Evolutionary conservation across 1,140 invertebrate species (phyloP).

Genomic region (Apis cerana): DNA sequence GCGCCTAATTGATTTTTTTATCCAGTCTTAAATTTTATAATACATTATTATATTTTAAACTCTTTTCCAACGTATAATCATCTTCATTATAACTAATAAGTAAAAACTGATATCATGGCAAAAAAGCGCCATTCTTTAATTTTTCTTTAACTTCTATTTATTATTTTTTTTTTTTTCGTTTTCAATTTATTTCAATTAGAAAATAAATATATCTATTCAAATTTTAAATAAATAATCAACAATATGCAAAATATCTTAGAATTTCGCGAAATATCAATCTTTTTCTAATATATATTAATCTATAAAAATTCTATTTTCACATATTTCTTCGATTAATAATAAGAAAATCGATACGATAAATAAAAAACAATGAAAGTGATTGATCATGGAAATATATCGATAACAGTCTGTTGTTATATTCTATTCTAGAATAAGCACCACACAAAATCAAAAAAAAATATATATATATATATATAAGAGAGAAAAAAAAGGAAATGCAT

Average conservation of each 20-base stretch:
- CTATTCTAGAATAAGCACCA: conserved; percentile 9
- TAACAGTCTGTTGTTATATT: conserved; percentile 22
- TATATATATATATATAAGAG: neutral
- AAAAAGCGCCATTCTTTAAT: neutral
- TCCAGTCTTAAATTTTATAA: conserved; percentile 60
- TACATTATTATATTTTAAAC: conserved; percentile 27
- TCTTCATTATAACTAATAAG: conserved; percentile 22
- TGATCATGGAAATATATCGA: neutral
- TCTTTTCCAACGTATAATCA: neutral
- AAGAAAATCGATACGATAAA: neutral
- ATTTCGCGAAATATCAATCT: conserved; percentile 24
- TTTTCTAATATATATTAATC: neutral
- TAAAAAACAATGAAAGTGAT: conserved; percentile 23
- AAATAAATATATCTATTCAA: conserved; percentile 30
- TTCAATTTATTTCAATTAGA: conserved; percentile 3
- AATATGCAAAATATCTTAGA: conserved; percentile 14
- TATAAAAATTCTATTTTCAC: conserved; percentile 22
- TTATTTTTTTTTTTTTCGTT: neutral
- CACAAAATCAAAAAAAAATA: neutral
- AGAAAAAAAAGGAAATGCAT: neutral
- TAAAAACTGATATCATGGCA: neutral
- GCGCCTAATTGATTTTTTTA: conserved; percentile 40
- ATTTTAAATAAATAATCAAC: conserved; percentile 44
- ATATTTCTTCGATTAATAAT: conserved; percentile 4
- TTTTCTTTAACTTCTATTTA: neutral